These are phyloP conservation scores for Myotis daubentonii DNA, from an alignment of 2,797 vertebrate species.

Conservation along the genomic window DNA sequence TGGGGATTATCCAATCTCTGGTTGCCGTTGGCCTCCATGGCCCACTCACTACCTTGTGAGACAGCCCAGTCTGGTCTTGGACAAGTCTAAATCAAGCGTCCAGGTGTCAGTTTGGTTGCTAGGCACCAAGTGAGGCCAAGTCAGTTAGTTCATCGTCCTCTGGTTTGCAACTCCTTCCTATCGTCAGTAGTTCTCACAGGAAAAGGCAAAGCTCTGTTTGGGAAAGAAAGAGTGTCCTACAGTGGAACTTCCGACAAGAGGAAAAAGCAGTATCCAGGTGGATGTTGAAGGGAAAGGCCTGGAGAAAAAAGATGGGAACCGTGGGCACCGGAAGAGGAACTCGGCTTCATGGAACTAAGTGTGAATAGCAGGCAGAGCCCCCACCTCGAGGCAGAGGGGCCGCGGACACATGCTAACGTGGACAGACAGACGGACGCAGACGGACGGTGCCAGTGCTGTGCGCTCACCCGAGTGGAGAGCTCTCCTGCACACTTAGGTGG, in stretches of 20 bases:
- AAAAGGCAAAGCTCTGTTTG: neutral
- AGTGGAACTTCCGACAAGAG: neutral
- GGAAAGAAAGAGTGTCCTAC: neutral
- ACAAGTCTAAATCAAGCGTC: neutral
- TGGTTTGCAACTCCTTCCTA: neutral
- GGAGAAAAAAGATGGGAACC: neutral
- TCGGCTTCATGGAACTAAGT: neutral
- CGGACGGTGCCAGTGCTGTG: rapidly evolving
- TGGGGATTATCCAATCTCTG: neutral
- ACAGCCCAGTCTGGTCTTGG: neutral
- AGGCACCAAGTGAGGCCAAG: neutral
- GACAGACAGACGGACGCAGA: neutral
- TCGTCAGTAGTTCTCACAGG: neutral
- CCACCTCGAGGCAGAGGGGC: neutral
- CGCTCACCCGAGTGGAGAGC: neutral
- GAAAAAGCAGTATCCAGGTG: neutral
- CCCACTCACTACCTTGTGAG: neutral
- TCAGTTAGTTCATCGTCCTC: neutral
- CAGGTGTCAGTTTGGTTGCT: neutral
- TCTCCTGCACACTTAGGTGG: neutral
- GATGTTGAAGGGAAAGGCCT: neutral
- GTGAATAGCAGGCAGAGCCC: neutral
- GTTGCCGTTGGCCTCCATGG: neutral
- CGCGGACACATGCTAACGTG: rapidly evolving
- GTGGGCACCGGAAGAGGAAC: neutral